These are phyloP conservation scores for Aphodius granarius DNA, from an alignment of 2,888 invertebrate species.

Conservation along the genomic window DNA sequence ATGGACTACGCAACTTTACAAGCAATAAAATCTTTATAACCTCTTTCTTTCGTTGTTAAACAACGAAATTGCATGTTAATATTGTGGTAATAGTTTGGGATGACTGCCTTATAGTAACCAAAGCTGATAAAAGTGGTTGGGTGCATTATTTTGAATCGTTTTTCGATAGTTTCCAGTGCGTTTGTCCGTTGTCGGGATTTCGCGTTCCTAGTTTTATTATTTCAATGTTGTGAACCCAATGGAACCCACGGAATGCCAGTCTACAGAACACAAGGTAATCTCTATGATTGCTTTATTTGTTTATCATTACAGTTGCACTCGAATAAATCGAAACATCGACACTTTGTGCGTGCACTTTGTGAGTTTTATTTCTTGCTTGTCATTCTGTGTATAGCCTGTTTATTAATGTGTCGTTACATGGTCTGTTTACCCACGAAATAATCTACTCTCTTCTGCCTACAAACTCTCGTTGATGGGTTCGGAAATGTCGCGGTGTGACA, in stretches of 20 bases:
- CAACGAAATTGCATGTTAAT: no score
- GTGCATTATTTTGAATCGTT: not conserved
- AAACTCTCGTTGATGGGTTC: not conserved
- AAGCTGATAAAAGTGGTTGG: not conserved
- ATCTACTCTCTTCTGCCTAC: not conserved
- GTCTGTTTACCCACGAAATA: not conserved
- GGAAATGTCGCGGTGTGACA: not conserved
- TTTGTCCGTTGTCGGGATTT: slow-evolving; percentile 1
- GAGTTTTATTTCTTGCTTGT: no score
- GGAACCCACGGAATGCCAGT: slow-evolving; percentile 41
- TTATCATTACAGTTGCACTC: not conserved
- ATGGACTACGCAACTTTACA: no score
- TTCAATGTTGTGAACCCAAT: slow-evolving; percentile 26
- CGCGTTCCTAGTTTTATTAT: slow-evolving; percentile 1
- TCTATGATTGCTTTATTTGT: not conserved
- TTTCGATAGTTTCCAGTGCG: not conserved
- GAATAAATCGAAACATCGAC: no score
- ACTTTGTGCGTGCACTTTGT: no score
- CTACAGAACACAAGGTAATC: slow-evolving; percentile 39
- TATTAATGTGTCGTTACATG: not conserved
- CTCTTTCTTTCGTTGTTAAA: no score
- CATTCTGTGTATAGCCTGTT: no score
- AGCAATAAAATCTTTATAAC: no score
- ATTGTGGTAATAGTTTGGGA: not conserved
- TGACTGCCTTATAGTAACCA: not conserved